phyloP scores from a whole-genome alignment of 2,113 vertebrate species.

The Cacatua alba region DNA sequence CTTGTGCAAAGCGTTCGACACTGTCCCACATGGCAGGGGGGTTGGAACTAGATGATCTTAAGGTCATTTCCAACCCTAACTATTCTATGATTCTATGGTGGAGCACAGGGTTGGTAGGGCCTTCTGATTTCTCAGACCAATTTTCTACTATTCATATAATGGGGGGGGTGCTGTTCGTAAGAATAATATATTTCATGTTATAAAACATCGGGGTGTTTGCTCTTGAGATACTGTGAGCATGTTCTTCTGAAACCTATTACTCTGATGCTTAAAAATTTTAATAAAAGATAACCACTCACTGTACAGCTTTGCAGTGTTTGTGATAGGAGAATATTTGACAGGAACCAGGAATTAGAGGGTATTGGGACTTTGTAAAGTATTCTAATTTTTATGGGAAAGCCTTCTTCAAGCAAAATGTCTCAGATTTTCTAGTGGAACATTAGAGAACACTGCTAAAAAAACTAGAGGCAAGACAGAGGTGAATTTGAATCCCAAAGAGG shows the following conservation, averaged over 20 bases:
- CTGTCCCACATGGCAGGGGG: too few species aligned
- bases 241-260: background rate
- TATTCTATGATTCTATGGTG: background rate
- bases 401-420: background rate
- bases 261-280: background rate
- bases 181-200: background rate
- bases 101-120: accelerated
- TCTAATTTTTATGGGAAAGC: background rate
- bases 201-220: accelerated
- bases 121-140: background rate
- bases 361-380: background rate
- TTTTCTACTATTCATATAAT: background rate
- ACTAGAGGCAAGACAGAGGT: background rate
- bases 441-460: background rate
- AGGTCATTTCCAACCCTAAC: too few species aligned
- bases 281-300: background rate
- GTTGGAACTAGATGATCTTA: too few species aligned
- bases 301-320: background rate
- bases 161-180: background rate
- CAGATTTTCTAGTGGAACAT: background rate
- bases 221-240: background rate
- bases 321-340: background rate
- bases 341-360: background rate
- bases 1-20: too few species aligned
- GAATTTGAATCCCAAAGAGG: background rate